These are phyloP conservation scores for Lamproptera curius DNA, from an alignment of 2,888 invertebrate species.

Conservation along the genomic window DNA sequence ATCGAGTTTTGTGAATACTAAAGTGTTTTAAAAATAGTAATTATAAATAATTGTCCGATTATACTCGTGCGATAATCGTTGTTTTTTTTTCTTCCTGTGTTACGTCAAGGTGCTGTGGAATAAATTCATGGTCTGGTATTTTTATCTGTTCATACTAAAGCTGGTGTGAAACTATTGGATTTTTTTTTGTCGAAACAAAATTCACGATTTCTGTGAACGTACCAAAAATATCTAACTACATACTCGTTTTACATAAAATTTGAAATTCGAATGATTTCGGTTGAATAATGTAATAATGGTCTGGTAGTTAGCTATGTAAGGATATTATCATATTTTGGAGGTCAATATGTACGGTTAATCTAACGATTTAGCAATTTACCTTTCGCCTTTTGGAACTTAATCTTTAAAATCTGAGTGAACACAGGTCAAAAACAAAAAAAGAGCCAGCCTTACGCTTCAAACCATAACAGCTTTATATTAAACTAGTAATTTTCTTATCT, in stretches of 20 bases:
- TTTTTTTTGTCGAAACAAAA: no score
- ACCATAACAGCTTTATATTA: no score
- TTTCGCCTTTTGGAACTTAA: neutral
- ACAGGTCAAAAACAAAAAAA: no score
- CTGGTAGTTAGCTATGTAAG: neutral
- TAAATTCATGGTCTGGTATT: no score
- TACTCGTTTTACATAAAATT: neutral
- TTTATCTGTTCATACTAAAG: no score
- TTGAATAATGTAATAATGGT: neutral
- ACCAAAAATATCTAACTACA: neutral
- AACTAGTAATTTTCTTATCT: no score
- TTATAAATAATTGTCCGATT: slow-evolving; percentile 10
- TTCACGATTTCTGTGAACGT: neutral
- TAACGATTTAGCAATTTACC: neutral
- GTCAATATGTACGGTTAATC: neutral
- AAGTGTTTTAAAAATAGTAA: neutral
- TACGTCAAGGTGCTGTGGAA: neutral
- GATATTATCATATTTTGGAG: slow-evolving; percentile 14
- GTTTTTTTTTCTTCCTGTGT: slow-evolving; percentile 9
- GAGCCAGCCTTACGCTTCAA: no score
- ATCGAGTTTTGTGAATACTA: slow-evolving; percentile 3
- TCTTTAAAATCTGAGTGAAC: no score
- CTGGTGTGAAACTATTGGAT: neutral
- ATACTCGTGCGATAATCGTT: slow-evolving; percentile 12
- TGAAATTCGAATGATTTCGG: neutral